Evolutionary conservation across 2,888 invertebrate species (phyloP).

Genomic region (Furcula furcula): DNA sequence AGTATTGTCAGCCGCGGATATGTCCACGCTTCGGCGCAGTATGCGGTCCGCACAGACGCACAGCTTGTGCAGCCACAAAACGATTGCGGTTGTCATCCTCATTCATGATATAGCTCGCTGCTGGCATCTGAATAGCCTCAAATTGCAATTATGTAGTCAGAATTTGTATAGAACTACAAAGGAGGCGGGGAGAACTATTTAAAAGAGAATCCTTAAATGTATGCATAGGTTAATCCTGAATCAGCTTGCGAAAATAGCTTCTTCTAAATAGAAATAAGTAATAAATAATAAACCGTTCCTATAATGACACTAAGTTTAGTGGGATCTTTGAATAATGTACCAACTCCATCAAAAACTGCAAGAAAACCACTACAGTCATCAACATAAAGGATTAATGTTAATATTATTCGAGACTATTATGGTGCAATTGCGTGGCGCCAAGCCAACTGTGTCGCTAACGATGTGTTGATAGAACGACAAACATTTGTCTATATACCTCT

Average conservation of each 20-base stretch:
- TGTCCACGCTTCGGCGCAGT: constrained; percentile 12
- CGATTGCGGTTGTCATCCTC: constrained; percentile 33
- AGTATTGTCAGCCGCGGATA: constrained; percentile 1
- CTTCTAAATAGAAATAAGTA: neutral
- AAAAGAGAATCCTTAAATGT: no score
- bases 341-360: no score
- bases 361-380: no score
- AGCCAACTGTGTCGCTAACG: constrained; percentile 3
- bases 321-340: neutral
- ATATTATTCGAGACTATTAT: neutral
- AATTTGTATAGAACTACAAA: constrained; percentile 21
- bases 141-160: constrained; percentile 25
- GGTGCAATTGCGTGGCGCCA: constrained; percentile 1
- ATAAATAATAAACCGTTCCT: neutral
- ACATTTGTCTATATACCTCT: constrained; percentile 21
- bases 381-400: neutral
- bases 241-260: neutral
- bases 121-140: constrained; percentile 18
- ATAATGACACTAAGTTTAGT: neutral
- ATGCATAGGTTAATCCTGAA: neutral
- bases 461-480: constrained; percentile 19
- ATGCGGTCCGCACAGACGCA: constrained; percentile 15
- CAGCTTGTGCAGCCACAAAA: constrained; percentile 29
- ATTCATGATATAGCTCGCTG: constrained; percentile 29
- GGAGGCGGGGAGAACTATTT: neutral